Conservation (phyloP, 2,113 vertebrate species). For the Aspidoscelis tigris region DNA sequence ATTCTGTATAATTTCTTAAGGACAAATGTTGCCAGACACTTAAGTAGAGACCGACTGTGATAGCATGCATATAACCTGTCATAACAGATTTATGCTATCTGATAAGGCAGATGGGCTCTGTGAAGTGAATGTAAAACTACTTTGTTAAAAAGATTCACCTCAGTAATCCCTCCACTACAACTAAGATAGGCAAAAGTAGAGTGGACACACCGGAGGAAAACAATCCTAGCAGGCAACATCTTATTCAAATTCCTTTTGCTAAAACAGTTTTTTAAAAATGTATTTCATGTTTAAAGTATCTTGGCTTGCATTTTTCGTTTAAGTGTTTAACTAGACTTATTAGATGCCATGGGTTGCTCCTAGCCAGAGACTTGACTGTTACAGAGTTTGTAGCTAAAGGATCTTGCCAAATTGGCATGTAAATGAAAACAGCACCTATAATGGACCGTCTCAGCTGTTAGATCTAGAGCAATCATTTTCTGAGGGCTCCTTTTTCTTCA, state of each 20-base stretch:
- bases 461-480: constrained; percentile 56
- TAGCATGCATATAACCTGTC: too few relatives aligned
- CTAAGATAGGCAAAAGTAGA: too few relatives aligned
- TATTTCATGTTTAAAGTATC: not conserved
- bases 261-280: not conserved
- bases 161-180: too few relatives aligned
- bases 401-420: constrained; percentile 43
- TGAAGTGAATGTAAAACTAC: too few relatives aligned
- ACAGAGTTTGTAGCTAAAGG: constrained; percentile 24
- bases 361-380: constrained; percentile 38
- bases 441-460: constrained; percentile 58
- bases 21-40: too few relatives aligned
- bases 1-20: too few relatives aligned
- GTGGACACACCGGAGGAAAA: too few relatives aligned
- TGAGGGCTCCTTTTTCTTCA: constrained; percentile 46
- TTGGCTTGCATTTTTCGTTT: constrained; percentile 4
- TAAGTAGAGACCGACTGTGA: too few relatives aligned
- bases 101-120: too few relatives aligned
- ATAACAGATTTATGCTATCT: too few relatives aligned
- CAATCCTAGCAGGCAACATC: not conserved
- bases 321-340: not conserved
- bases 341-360: constrained; percentile 13
- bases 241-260: not conserved
- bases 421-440: constrained; percentile 61
- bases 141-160: too few relatives aligned